Base-by-base conservation (phyloP, 1,140 invertebrate species). In the Subanguina moxae region DNA sequence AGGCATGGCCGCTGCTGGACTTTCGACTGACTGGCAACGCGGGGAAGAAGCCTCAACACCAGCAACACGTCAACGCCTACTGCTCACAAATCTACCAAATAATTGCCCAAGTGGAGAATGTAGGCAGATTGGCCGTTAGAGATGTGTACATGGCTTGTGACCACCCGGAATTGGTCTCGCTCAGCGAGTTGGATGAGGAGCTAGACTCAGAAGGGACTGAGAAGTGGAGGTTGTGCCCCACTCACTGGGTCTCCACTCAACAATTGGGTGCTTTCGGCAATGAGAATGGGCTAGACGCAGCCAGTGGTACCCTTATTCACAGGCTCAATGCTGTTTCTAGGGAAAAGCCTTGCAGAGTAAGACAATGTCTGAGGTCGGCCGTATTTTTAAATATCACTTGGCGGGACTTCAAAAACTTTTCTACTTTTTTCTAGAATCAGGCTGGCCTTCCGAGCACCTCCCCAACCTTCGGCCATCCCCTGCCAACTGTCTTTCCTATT, bases 51-150 rank as follows among this genome's bases (percentile, higher is more conserved):
- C 23, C 11, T 5, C 38, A 48, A 27, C 38, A 64, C n/a, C 19
- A 23, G 8, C 58, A 43, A 30, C 62, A 62, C 19, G 62, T 64
- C n/a, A 64, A 62, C 42, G 62, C 62, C 63, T 64, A 61, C 57
- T 64, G 42, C 28, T 19, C 43, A 19, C 62, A 64, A 64, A 56
- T 64, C 28, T 64, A 64, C 42, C 62, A 64, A n/a, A 62, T 64
- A 5, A 25, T 64, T 5, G 21, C 32, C 56, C 23, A 64, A 19
- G 3, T 64, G n/a, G 42, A 64, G 8, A 64, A 64, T 38, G 62
- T 64, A 8, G 62, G 62, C 38, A 48, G n/a, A 19, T n/a, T 64
- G 62, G 62, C n/a, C 13, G 56, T 64, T 13, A 57, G 21, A 15
- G n/a, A 38, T 1, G 63, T 64, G 17, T 61, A 56, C 25, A 13